A percentile compares a stretch with the other conserved stretches of the same genome.
Conservation (phyloP, 2,797 vertebrate genomes). For the Smutsia gigantea region DNA sequence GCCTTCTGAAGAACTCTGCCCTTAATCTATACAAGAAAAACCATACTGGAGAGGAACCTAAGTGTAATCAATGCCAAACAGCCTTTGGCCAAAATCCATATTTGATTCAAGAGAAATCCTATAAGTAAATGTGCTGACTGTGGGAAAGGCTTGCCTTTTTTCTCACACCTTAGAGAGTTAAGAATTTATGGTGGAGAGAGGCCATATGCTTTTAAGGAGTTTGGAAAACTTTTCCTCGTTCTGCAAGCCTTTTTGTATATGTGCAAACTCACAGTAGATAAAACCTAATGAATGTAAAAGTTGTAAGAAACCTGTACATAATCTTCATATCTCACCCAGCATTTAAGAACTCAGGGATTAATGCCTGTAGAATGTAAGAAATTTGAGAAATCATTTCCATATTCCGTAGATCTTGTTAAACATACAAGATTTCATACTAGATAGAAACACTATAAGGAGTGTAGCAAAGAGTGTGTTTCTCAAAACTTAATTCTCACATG, state of each 20-base stretch:
- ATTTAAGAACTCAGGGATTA: not conserved
- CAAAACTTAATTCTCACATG: not conserved
- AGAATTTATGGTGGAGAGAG: not conserved
- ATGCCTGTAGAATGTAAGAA: slow-evolving; percentile 3
- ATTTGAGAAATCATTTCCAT: not conserved
- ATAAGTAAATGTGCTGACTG: not conserved
- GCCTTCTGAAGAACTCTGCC: not conserved
- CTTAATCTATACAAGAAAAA: not conserved
- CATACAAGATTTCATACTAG: not conserved
- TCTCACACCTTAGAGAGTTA: not conserved
- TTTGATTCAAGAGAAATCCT: not conserved
- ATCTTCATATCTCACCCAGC: not conserved
- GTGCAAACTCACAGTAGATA: not conserved
- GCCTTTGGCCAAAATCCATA: not conserved
- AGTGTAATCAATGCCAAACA: not conserved
- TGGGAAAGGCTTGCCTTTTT: not conserved
- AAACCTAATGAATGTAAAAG: not conserved
- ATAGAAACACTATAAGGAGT: not conserved
- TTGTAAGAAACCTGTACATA: not conserved
- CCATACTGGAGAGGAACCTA: not conserved
- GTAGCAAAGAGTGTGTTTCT: not conserved
- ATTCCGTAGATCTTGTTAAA: not conserved
- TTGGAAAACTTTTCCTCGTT: not conserved
- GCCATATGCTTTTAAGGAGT: not conserved
- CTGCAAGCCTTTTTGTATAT: not conserved